These are phyloP conservation scores for Psettodes erumei DNA, from an alignment of 2,113 vertebrate genomes.

Conservation along the genomic window DNA sequence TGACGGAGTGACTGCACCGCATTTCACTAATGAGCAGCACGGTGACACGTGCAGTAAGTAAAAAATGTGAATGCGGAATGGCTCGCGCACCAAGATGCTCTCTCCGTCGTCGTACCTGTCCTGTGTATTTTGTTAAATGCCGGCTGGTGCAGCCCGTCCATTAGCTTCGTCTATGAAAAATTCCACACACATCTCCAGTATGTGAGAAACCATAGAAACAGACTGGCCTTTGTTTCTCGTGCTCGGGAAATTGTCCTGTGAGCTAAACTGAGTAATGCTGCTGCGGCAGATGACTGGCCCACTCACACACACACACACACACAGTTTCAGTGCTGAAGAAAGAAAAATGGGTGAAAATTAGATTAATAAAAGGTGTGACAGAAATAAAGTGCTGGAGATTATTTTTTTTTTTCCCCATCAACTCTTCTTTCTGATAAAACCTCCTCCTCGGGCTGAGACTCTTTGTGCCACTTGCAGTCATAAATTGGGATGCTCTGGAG, in stretches of 20 bases:
- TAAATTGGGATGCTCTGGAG: conserved; percentile 4
- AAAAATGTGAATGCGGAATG: conserved; percentile 27
- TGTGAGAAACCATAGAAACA: conserved; percentile 82
- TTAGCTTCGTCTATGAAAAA: conserved; percentile 65
- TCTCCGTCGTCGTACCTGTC: conserved; percentile 30
- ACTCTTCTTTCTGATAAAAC: conserved; percentile 51
- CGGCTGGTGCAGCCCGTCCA: conserved; percentile 42
- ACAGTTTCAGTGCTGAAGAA: conserved; percentile 52
- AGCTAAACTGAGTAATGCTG: conserved; percentile 73
- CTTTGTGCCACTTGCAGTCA: conserved; percentile 16
- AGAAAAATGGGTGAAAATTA: conserved; percentile 55
- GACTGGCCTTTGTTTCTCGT: conserved; percentile 78
- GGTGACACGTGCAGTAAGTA: conserved; percentile 23
- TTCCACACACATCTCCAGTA: conserved; percentile 73
- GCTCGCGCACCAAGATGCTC: conserved; percentile 22
- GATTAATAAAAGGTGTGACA: conserved; percentile 72
- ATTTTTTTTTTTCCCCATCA: conserved; percentile 61
- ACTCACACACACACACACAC: conserved; percentile 72
- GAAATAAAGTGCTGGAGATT: conserved; percentile 46
- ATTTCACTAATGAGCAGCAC: conserved; percentile 48
- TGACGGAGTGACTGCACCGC: conserved; percentile 6
- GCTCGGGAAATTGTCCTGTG: conserved; percentile 72
- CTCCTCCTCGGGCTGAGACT: conserved; percentile 15
- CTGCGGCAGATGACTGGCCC: conserved; percentile 72
- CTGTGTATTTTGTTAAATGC: conserved; percentile 64